Evolutionary conservation across 1,140 invertebrate genomes (phyloP).

Genomic region (Drosophila kepulauana): DNA sequence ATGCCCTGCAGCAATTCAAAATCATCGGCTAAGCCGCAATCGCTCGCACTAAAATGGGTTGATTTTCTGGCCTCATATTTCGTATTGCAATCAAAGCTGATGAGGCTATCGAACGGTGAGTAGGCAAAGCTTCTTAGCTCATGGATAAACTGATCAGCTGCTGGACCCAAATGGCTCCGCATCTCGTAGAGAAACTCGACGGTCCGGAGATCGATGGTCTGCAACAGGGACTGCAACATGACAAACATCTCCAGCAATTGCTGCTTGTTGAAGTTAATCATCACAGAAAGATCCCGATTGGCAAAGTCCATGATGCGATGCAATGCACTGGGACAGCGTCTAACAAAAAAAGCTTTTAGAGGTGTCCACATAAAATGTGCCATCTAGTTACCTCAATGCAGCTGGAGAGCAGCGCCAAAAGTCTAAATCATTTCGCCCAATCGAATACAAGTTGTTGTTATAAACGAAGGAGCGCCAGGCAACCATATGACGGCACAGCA

Average conservation of each 20-base stretch:
- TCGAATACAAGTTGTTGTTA: constrained; percentile 52
- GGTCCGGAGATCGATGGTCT: constrained; percentile 32
- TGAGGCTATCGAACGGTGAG: constrained; percentile 89
- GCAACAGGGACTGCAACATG: constrained; percentile 31
- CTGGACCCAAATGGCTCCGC: constrained; percentile 86
- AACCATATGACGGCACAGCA: constrained; percentile 53
- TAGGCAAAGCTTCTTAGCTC: constrained; percentile 95
- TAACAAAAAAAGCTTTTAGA: constrained; percentile 1
- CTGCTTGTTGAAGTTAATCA: constrained; percentile 16
- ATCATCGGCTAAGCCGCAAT: no score
- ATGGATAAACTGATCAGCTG: constrained; percentile 93
- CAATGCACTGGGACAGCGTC: constrained; percentile 30
- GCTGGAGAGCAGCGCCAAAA: constrained; percentile 42
- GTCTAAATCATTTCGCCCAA: not conserved
- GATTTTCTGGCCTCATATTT: constrained; percentile 26
- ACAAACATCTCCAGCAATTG: constrained; percentile 35
- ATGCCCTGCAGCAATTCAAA: not conserved
- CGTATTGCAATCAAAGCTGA: constrained; percentile 61
- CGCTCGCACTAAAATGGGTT: no score
- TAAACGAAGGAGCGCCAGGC: constrained; percentile 63
- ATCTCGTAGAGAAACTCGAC: constrained; percentile 9
- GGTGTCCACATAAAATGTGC: not conserved
- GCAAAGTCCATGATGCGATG: constrained; percentile 55
- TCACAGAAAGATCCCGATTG: constrained; percentile 60
- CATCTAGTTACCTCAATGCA: constrained; percentile 29